Conservation (phyloP, 1,140 invertebrate species). For the Pachypeltis micranthus region DNA sequence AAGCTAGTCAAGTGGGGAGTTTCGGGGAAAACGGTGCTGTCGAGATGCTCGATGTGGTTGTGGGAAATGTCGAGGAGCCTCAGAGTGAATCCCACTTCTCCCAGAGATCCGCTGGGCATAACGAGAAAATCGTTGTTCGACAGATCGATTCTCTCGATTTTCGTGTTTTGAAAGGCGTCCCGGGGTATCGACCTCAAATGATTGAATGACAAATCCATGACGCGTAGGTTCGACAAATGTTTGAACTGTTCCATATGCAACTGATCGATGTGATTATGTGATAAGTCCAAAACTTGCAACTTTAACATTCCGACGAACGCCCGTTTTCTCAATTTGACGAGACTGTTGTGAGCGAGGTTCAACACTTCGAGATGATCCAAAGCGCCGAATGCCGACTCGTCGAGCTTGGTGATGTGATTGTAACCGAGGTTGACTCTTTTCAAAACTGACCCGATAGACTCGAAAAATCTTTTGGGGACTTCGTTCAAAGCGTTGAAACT, state of each 20-base stretch:
- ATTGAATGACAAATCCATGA: constrained; percentile 64
- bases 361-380: constrained; percentile 59
- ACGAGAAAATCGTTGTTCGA: constrained; percentile 63
- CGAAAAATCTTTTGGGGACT: constrained; percentile 50
- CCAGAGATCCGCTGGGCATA: constrained; percentile 55
- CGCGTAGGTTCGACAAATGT: constrained; percentile 58
- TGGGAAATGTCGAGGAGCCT: constrained; percentile 61
- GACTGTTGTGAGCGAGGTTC: constrained; percentile 58
- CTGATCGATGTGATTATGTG: constrained; percentile 59
- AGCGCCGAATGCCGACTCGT: constrained; percentile 55
- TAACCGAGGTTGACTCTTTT: constrained; percentile 55
- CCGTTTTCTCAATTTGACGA: constrained; percentile 55
- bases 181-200: constrained; percentile 58
- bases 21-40: constrained; percentile 73
- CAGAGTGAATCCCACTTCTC: constrained; percentile 59
- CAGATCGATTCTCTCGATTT: constrained; percentile 65
- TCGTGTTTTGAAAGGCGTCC: constrained; percentile 67
- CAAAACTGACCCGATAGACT: constrained; percentile 45
- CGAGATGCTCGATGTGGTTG: constrained; percentile 75
- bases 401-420: constrained; percentile 56
- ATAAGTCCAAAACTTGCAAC: constrained; percentile 68
- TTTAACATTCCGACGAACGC: constrained; percentile 58
- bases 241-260: constrained; percentile 69
- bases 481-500: constrained; percentile 52
- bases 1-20: constrained; percentile 64